Base-by-base conservation (phyloP, 2,888 invertebrate genomes). In the Elaeidobius kamerunicus region DNA sequence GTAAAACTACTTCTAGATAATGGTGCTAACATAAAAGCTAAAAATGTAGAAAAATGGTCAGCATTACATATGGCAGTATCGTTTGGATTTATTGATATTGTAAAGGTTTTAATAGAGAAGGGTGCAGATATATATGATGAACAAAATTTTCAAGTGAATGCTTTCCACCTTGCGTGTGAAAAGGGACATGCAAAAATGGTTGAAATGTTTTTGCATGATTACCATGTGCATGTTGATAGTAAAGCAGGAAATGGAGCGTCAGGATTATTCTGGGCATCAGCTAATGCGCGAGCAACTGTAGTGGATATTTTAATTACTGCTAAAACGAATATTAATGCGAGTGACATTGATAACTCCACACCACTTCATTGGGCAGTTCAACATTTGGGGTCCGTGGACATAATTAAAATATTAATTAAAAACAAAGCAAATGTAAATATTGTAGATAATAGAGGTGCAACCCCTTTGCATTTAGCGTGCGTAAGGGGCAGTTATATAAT, bases 61-160 rank as follows among this genome's bases (percentile, higher is more conserved):
- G 20, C 36, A 17, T n/a, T 42, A 12, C 42, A 42, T 42, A 30
- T 42, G 17, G 42, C 42, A 15, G 42, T 12, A n/a, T 30, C 28
- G 20, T 42, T 30, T 17, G 42, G 42, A 30, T 42, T 28, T 14
- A 12, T 9, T 17, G 42, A 42, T 7, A 34, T 44, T 20, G 20
- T 20, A 18, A 12, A 20, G 9, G 3, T 42, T 30, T 15, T 42
- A 2, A 3, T 42, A n/a, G 30, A 28, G 18, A 42, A 28, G 15
- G 11, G 5, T 15, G 34, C 44, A 1, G 14, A 35, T 35, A 16
- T 32, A 9, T 17, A 11, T 16, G 5, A n/a, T 17, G 18, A 28
- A 42, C 28, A 30, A 18, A 32, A 42, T 30, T 17, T 32, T 7
- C 16, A 18, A 2, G 9, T n/a, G 3, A 42, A n/a, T n/a, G 42